Evolutionary conservation across 2,113 vertebrate species (phyloP).

Genomic region (Onychostruthus taczanowskii): DNA sequence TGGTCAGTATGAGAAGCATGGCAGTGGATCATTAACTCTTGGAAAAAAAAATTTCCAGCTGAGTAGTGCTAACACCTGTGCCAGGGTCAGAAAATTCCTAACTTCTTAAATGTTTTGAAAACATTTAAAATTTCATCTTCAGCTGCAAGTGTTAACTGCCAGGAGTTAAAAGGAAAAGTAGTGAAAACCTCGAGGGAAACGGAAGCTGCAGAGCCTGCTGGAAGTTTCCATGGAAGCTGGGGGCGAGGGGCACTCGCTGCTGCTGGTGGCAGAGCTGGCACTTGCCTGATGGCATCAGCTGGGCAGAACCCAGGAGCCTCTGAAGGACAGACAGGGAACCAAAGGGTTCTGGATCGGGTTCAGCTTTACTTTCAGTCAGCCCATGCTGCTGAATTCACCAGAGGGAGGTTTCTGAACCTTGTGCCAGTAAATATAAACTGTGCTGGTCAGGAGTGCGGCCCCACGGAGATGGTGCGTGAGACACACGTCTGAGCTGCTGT

Average conservation of each 20-base stretch:
- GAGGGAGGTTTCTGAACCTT: neutral
- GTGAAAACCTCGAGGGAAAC: neutral
- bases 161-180: neutral
- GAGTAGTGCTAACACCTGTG: neutral
- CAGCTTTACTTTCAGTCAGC: neutral
- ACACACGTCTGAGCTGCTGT: accelerated
- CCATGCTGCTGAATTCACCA: neutral
- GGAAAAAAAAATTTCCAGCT: neutral
- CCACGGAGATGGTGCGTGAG: accelerated
- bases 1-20: neutral
- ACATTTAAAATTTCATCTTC: neutral
- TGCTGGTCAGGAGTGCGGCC: neutral
- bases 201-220: neutral
- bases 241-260: accelerated
- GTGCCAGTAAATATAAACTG: neutral
- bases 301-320: neutral
- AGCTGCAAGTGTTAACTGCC: neutral
- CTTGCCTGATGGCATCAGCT: accelerated
- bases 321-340: accelerated
- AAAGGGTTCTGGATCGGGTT: neutral
- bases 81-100: neutral
- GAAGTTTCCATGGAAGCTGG: neutral
- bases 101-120: neutral
- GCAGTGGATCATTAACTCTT: neutral
- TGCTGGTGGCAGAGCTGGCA: neutral